Evolutionary conservation across 2,888 invertebrate species (phyloP), one percentile per base, ranked within the genome.

Genomic region (Apocheima hispidaria): DNA sequence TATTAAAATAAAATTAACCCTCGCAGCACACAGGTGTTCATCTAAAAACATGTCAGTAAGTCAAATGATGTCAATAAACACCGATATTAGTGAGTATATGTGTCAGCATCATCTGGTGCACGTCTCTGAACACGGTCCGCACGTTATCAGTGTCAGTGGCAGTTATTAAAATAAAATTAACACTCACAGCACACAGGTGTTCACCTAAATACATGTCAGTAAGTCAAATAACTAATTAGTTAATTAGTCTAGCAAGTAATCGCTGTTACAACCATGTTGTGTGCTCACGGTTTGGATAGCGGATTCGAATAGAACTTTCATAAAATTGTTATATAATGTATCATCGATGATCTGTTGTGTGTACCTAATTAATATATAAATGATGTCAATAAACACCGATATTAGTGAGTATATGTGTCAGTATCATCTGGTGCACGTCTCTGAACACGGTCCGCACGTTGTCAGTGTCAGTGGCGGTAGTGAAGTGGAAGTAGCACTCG

Each of bases 91-190:
- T 87, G 14, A 94, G 82, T 72, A 87, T 81, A 30, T 89, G 85
- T 0, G 88, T 92, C 4, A 95, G 81, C 70, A 96, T 94, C 88
- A 95, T 95, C 73, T 94, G 93, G 71, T 96, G 96, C 0, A 96
- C 95, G 79, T 96, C 95, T n/a, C 95, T 87, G 83, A 96, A 96
- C 0, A 96, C 96, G 5, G 93, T 94, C 28, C 94, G 93, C 9
- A 96, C 95, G 78, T 96, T 96, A 72, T 95, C 94, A 0, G 96
- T 96, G 77, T 96, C 96, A 0, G 96, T 96, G 6, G 96, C 96
- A n/a, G 0, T 95, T 94, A 0, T 96, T 96, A 78, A 94, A 96
- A 79, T 96, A 96, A 79, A 95, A 95, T 80, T 95, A 96, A 69
- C 95, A 95, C 70, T 95, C 94, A 3, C 95, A 79, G 10, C 12